Conservation (phyloP, 2,888 invertebrate species). For the Phaedon cochleariae region DNA sequence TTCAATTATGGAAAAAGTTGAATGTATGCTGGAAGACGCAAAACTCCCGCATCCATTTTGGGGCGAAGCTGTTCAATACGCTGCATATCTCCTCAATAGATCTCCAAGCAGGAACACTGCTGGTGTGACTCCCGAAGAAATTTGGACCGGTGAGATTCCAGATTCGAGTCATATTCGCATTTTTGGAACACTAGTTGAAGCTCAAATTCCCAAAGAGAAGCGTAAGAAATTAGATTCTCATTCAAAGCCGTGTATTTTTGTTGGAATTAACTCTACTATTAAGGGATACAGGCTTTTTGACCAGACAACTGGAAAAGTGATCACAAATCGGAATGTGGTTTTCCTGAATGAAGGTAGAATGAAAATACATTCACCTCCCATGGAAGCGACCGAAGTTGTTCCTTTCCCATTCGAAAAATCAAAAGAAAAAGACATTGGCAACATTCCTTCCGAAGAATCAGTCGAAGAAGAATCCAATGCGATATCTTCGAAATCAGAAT, state of each 20-base stretch:
- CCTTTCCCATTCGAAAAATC: background rate
- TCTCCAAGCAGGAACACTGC: slow-evolving; percentile 15
- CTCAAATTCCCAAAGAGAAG: slow-evolving; percentile 49
- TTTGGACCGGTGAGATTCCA: slow-evolving; percentile 48
- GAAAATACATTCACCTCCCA: too few species aligned
- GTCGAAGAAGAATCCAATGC: too few species aligned
- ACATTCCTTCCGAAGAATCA: too few species aligned
- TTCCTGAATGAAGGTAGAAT: too few species aligned
- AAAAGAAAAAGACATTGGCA: background rate
- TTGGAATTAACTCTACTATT: too few species aligned
- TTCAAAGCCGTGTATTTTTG: slow-evolving; percentile 39
- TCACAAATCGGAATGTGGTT: too few species aligned
- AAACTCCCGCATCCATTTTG: slow-evolving; percentile 33
- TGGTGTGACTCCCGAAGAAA: slow-evolving; percentile 49
- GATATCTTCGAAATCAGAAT: too few species aligned
- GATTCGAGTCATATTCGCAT: slow-evolving; percentile 48
- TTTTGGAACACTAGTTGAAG: slow-evolving; percentile 49
- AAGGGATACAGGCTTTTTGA: too few species aligned
- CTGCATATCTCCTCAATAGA: slow-evolving; percentile 44
- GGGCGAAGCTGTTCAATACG: slow-evolving; percentile 47
- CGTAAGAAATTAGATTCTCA: slow-evolving; percentile 50
- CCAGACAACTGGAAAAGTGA: too few species aligned
- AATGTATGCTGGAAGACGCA: slow-evolving; percentile 25
- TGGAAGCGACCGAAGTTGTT: too few species aligned
- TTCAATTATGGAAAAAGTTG: slow-evolving; percentile 27